Conservation (phyloP, 1,140 invertebrate genomes). For the Solen grandis region DNA sequence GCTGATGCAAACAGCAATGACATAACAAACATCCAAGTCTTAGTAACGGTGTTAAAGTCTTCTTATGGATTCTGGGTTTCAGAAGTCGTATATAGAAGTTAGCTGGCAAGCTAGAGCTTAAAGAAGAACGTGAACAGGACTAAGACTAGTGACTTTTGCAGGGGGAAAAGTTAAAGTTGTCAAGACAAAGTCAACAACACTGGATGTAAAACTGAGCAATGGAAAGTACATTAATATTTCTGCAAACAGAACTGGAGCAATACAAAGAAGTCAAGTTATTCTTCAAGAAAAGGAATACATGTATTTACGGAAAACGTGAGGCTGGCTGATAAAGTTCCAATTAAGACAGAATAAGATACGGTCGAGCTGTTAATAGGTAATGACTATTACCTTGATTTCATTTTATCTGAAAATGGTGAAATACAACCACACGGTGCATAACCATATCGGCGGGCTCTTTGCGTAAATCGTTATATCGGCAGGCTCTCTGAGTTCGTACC, state of each 20-base stretch:
- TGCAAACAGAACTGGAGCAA: neutral
- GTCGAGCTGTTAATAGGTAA: slow-evolving; percentile 11
- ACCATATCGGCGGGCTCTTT: too few relatives aligned
- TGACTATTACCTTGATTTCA: slow-evolving; percentile 21
- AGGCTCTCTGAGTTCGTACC: too few relatives aligned
- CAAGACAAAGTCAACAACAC: slow-evolving; percentile 1
- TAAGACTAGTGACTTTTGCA: neutral
- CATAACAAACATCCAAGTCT: neutral
- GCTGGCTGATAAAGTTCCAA: neutral
- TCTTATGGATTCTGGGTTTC: slow-evolving; percentile 8
- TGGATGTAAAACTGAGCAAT: slow-evolving; percentile 3
- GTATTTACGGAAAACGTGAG: neutral
- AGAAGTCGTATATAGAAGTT: slow-evolving; percentile 7
- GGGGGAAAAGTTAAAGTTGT: neutral
- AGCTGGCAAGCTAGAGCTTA: slow-evolving; percentile 3
- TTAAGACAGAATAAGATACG: neutral
- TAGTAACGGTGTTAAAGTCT: neutral
- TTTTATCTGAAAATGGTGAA: neutral
- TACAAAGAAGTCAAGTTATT: neutral
- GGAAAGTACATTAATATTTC: neutral
- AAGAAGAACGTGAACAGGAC: neutral
- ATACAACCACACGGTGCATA: too few relatives aligned
- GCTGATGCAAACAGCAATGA: slow-evolving; percentile 6
- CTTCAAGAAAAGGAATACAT: neutral
- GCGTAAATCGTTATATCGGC: too few relatives aligned